Conservation (phyloP, 2,797 vertebrate species). For the Decapterus maruadsi region DNA sequence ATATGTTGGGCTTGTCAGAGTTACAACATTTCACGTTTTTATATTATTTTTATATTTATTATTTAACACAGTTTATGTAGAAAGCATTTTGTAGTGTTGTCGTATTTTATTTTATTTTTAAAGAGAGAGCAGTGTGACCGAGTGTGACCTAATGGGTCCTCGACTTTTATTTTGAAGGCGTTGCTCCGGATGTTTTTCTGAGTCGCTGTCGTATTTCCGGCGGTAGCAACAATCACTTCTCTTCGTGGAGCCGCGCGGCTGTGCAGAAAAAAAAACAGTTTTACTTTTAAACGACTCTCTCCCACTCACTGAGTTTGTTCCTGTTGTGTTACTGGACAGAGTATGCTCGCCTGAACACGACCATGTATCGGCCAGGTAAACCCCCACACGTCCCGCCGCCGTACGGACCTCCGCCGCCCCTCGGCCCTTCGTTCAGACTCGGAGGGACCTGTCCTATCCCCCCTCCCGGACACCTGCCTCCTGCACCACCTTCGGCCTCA, state of each 20-base stretch:
- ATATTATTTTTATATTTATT: too few species aligned
- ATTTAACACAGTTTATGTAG: too few species aligned
- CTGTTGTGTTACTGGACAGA: too few species aligned
- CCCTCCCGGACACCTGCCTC: slow-evolving; percentile 34
- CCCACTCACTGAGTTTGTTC: accelerated
- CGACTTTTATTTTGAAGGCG: slow-evolving; percentile 18
- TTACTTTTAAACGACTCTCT: background rate
- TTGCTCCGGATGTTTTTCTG: slow-evolving; percentile 10
- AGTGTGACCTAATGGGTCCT: too few species aligned
- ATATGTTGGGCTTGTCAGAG: too few species aligned
- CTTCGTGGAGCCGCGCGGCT: background rate
- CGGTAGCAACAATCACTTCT: accelerated
- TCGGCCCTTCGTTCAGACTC: slow-evolving; percentile 30
- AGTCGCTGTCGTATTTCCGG: slow-evolving; percentile 2
- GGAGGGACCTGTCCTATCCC: slow-evolving; percentile 29
- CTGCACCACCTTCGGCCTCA: slow-evolving; percentile 10
- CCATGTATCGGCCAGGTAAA: slow-evolving; percentile 64
- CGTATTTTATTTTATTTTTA: too few species aligned
- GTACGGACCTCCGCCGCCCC: slow-evolving; percentile 29
- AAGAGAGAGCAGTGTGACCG: too few species aligned
- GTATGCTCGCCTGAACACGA: background rate
- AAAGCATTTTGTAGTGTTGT: too few species aligned
- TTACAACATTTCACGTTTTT: too few species aligned
- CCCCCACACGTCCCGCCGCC: slow-evolving; percentile 11
- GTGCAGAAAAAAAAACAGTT: background rate